phyloP scores from a whole-genome alignment of 2,888 invertebrate species.

The Lycophotia porphyrea region DNA sequence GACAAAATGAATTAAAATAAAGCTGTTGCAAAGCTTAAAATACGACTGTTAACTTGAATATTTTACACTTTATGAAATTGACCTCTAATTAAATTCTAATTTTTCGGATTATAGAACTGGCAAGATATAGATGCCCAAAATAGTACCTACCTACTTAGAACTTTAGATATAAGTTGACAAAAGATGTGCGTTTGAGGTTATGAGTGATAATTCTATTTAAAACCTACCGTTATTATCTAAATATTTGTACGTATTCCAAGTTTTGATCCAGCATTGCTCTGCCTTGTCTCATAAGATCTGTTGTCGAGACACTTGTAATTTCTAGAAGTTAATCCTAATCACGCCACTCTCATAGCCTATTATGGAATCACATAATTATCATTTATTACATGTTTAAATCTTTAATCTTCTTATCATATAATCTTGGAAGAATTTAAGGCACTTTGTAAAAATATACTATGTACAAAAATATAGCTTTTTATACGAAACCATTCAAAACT shows the following conservation, averaged over 20 bases:
- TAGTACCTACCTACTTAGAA: not conserved
- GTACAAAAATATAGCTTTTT: slow-evolving; percentile 67
- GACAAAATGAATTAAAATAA: not conserved
- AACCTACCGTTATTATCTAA: not conserved
- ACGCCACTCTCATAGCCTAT: slow-evolving; percentile 14
- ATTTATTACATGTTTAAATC: not conserved
- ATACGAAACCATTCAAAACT: slow-evolving; percentile 34
- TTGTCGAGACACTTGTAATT: not conserved
- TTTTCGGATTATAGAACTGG: not conserved
- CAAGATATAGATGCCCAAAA: not conserved
- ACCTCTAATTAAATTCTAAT: no score
- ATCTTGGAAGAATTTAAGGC: slow-evolving; percentile 61
- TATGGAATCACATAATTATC: slow-evolving; percentile 11
- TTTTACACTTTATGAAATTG: not conserved
- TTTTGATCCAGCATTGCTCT: not conserved
- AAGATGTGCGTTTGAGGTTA: not conserved
- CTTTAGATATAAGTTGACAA: not conserved
- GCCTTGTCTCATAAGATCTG: not conserved
- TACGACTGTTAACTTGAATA: not conserved
- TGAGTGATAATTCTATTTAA: not conserved
- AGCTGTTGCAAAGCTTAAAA: not conserved
- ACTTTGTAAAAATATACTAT: slow-evolving; percentile 59
- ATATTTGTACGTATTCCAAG: slow-evolving; percentile 14
- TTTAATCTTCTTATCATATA: not conserved
- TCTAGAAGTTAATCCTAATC: not conserved